phyloP scores from a whole-genome alignment of 2,888 invertebrate genomes.

The Seladonia tumulorum region DNA sequence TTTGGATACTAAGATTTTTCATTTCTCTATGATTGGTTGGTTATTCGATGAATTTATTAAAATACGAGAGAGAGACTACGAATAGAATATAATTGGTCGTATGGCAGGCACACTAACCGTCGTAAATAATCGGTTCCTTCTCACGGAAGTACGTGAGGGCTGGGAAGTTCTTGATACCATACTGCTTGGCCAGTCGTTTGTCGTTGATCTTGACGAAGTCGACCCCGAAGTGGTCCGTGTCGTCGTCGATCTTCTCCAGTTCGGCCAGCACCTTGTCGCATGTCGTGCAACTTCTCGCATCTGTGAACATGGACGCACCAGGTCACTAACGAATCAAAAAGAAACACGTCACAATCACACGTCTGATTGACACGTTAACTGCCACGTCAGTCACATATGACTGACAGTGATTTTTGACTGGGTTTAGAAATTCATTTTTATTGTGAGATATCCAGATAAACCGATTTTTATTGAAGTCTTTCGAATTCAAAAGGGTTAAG shows the following conservation, averaged over 20 bases:
- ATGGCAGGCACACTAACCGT: constrained; percentile 87
- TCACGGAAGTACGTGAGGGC: constrained; percentile 98
- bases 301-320: constrained; percentile 84
- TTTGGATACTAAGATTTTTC: too few species aligned
- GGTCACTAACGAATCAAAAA: not conserved
- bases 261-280: constrained; percentile 96
- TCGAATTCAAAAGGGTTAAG: too few species aligned
- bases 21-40: too few species aligned
- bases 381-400: too few species aligned
- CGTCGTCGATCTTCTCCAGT: constrained; percentile 97
- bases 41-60: too few species aligned
- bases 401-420: too few species aligned
- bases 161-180: constrained; percentile 98
- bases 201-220: constrained; percentile 98
- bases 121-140: constrained; percentile 98
- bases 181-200: constrained; percentile 97
- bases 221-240: constrained; percentile 97
- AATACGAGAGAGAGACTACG: too few species aligned
- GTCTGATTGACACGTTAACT: too few species aligned
- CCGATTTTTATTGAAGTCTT: too few species aligned
- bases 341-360: not conserved
- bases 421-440: too few species aligned
- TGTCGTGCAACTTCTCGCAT: constrained; percentile 95
- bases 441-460: too few species aligned
- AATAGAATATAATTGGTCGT: too few species aligned